Conservation (phyloP, 2,888 invertebrate genomes). For the Nephrotoma guestfalica region DNA sequence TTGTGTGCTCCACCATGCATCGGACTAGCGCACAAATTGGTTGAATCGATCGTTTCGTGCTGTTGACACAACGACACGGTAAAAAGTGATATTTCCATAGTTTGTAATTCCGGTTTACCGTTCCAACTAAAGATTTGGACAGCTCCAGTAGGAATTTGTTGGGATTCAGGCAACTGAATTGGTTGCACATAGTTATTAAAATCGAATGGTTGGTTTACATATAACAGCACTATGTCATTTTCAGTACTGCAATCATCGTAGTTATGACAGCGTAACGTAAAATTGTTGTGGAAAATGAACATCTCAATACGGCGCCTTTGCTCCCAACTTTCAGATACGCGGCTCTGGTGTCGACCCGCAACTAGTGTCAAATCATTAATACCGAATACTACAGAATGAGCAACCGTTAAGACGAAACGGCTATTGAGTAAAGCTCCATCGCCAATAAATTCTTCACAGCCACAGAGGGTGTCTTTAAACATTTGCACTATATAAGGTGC, state of each 20-base stretch:
- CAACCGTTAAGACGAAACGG: slow-evolving; percentile 30
- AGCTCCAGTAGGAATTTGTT: slow-evolving; percentile 20
- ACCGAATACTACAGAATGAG: slow-evolving; percentile 23
- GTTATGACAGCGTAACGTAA: no score
- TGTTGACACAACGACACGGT: neutral
- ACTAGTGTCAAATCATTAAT: slow-evolving; percentile 20
- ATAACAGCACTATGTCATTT: slow-evolving; percentile 40
- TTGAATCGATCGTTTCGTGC: slow-evolving; percentile 16
- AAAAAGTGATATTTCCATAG: neutral
- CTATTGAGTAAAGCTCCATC: no score
- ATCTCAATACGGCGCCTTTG: neutral
- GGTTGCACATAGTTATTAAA: slow-evolving; percentile 24
- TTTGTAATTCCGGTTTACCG: slow-evolving; percentile 7
- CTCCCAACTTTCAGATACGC: slow-evolving; percentile 18
- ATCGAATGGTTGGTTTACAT: slow-evolving; percentile 19
- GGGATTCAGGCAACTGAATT: slow-evolving; percentile 25
- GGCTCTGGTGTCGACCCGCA: slow-evolving; percentile 30
- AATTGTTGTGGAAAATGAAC: slow-evolving; percentile 18
- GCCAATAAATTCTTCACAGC: no score
- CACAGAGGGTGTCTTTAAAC: no score
- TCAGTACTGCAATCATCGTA: slow-evolving; percentile 20
- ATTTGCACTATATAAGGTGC: neutral
- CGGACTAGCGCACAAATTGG: slow-evolving; percentile 34
- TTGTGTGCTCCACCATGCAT: slow-evolving; percentile 29
- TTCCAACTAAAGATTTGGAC: slow-evolving; percentile 34